Percentiles rank a stretch among this genome's conserved stretches.
phyloP scores from a whole-genome alignment of 2,113 vertebrate genomes.

The Seriola dumerili region DNA sequence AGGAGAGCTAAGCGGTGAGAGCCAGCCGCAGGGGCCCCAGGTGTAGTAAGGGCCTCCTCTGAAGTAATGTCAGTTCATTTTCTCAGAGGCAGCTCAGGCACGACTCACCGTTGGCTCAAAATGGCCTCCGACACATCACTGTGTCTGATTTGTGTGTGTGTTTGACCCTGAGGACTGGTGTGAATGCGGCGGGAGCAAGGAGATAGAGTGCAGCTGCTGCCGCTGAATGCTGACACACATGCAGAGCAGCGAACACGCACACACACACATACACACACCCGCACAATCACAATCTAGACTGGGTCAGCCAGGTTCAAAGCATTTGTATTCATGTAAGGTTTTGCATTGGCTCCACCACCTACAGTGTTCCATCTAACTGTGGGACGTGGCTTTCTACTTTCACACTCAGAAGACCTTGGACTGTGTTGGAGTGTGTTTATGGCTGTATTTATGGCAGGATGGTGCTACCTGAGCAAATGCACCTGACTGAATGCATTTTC shows the following conservation, averaged over 20 bases:
- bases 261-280: slow-evolving; percentile 21
- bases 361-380: slow-evolving; percentile 81
- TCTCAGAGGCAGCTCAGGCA: slow-evolving; percentile 74
- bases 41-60: slow-evolving; percentile 67
- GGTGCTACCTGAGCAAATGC: slow-evolving; percentile 56
- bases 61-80: slow-evolving; percentile 79
- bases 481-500: slow-evolving; percentile 59
- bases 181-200: slow-evolving; percentile 73
- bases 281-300: slow-evolving; percentile 75
- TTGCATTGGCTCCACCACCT: slow-evolving; percentile 83
- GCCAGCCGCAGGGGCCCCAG: slow-evolving; percentile 55
- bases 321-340: slow-evolving; percentile 83
- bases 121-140: slow-evolving; percentile 79
- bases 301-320: slow-evolving; percentile 81
- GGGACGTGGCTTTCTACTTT: slow-evolving; percentile 75
- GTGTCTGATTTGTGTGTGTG: slow-evolving; percentile 80
- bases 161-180: slow-evolving; percentile 78
- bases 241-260: slow-evolving; percentile 40
- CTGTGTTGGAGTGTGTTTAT: slow-evolving; percentile 71
- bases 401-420: slow-evolving; percentile 74
- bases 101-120: slow-evolving; percentile 75
- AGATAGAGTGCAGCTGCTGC: slow-evolving; percentile 78
- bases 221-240: slow-evolving; percentile 72
- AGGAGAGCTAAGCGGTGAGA: slow-evolving; percentile 46
- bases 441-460: slow-evolving; percentile 66